These are phyloP conservation scores for Dorcus hopei DNA, from an alignment of 2,888 invertebrate genomes.

Conservation along the genomic window DNA sequence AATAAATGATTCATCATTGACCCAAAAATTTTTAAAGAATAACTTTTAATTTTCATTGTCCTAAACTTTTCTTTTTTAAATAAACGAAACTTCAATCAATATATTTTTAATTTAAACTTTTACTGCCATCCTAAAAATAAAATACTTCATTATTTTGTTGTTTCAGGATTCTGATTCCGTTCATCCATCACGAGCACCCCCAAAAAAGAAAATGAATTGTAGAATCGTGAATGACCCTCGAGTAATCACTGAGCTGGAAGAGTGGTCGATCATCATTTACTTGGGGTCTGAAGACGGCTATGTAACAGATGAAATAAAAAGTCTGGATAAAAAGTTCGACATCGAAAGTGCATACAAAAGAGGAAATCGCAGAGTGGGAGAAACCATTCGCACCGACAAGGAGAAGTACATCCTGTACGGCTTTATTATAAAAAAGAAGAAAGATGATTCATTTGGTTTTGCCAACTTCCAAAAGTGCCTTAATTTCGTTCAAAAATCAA, in stretches of 20 bases:
- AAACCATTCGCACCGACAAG: constrained; percentile 27
- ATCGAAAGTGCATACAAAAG: constrained; percentile 33
- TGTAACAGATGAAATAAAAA: constrained; percentile 32
- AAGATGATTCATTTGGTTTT: constrained; percentile 27
- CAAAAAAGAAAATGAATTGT: background rate
- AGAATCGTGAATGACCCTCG: constrained; percentile 27
- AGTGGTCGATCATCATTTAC: constrained; percentile 39
- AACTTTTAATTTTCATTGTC: background rate
- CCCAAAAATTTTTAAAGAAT: too few relatives aligned
- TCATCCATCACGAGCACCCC: background rate
- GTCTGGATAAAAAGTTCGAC: constrained; percentile 36
- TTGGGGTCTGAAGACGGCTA: constrained; percentile 37
- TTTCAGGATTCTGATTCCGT: constrained; percentile 6
- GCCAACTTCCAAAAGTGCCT: constrained; percentile 29
- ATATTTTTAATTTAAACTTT: background rate
- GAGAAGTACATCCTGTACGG: constrained; percentile 31
- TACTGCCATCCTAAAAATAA: background rate
- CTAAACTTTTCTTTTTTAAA: background rate
- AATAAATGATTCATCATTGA: too few relatives aligned
- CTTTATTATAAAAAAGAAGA: constrained; percentile 30
- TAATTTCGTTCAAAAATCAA: constrained; percentile 21
- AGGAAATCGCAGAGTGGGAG: constrained; percentile 24
- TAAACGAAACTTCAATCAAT: background rate
- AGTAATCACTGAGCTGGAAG: constrained; percentile 34
- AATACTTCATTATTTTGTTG: background rate